A percentile compares a stretch with the other conserved stretches of the same genome.
Evolutionary conservation across 2,113 vertebrate genomes (phyloP).

Genomic region (Oceanites oceanicus): DNA sequence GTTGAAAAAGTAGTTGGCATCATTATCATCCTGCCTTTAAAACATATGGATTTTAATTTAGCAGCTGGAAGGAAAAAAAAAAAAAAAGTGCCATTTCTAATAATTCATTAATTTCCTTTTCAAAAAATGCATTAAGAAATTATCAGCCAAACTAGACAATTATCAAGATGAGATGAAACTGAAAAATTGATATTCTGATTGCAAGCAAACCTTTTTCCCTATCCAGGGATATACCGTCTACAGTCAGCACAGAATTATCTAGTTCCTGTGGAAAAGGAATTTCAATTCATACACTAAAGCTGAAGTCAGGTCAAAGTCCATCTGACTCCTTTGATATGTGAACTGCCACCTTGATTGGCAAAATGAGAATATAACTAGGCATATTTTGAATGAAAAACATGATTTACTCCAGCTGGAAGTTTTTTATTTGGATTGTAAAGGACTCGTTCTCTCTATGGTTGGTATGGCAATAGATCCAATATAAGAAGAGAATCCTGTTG

Average conservation of each 20-base stretch:
- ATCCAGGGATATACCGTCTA: neutral
- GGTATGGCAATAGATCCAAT: neutral
- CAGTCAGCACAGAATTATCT: neutral
- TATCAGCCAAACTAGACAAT: neutral
- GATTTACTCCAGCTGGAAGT: neutral
- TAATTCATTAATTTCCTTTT: neutral
- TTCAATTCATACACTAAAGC: neutral
- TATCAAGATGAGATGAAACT: neutral
- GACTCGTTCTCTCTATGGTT: neutral
- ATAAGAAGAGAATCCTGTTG: neutral
- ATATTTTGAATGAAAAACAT: neutral
- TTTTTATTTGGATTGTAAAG: neutral
- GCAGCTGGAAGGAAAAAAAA: neutral
- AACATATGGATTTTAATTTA: neutral
- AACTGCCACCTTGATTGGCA: neutral
- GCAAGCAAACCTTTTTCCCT: neutral
- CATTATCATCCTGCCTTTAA: neutral
- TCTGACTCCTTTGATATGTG: rapidly evolving
- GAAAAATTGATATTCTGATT: neutral
- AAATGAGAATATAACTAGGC: neutral
- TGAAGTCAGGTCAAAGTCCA: neutral
- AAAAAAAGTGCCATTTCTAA: neutral
- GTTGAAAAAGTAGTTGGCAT: neutral
- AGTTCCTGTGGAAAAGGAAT: neutral
- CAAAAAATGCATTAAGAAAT: neutral